Evolutionary conservation across 2,113 vertebrate genomes (phyloP).

Genomic region (Boulengeromyrus knoepffleri): DNA sequence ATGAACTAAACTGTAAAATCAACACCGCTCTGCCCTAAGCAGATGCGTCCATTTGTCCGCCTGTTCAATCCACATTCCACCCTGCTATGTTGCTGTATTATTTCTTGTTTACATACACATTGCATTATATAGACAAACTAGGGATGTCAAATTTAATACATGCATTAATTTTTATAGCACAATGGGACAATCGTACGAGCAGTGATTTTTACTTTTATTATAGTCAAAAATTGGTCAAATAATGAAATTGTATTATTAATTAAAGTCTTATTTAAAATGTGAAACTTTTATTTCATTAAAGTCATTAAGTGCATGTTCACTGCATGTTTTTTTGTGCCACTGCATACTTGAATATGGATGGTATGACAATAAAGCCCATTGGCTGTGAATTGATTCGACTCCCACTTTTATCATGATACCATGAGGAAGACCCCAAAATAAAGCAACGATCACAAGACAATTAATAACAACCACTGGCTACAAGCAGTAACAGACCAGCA

Average conservation of each 20-base stretch:
- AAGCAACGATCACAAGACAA: not conserved
- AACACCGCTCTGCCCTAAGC: not conserved
- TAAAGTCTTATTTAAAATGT: not conserved
- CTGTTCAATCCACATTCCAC: not conserved
- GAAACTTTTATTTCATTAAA: not conserved
- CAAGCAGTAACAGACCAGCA: not conserved
- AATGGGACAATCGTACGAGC: not conserved
- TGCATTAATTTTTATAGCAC: not conserved
- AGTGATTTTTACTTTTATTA: not conserved
- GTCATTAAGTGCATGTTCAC: not conserved
- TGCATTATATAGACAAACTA: not conserved
- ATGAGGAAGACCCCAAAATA: not conserved
- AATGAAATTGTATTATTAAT: not conserved
- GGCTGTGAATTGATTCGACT: not conserved
- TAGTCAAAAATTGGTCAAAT: not conserved
- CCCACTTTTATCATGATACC: not conserved
- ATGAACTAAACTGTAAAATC: not conserved
- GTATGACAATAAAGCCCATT: not conserved
- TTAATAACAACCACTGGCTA: not conserved
- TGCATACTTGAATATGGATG: not conserved
- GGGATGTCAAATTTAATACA: not conserved
- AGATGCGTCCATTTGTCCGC: not conserved
- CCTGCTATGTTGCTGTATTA: not conserved
- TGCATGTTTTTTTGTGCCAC: not conserved
- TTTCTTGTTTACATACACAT: not conserved